These are phyloP conservation scores for Gorsachius magnificus DNA, from an alignment of 2,797 vertebrate genomes.

Conservation along the genomic window DNA sequence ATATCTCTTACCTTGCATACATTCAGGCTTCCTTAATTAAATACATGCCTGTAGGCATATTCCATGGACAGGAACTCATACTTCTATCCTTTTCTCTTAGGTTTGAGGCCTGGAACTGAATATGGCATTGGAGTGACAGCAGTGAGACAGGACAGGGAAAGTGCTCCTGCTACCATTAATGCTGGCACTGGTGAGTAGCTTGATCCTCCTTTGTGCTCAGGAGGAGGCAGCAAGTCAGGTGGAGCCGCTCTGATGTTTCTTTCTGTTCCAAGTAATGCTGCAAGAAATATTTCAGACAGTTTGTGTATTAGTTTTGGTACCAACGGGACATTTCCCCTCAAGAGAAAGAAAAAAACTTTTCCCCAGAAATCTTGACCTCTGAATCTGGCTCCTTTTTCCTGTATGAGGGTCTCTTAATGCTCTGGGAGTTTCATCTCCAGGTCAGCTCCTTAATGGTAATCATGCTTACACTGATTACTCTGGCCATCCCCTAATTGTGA, in stretches of 20 bases:
- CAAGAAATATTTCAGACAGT: not conserved
- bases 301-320: not conserved
- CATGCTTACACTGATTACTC: not conserved
- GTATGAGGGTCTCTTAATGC: not conserved
- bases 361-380: not conserved
- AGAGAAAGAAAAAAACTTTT: not conserved
- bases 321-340: not conserved
- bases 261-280: not conserved
- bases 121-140: constrained; percentile 98
- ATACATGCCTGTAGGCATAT: not conserved
- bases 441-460: not conserved
- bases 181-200: constrained; percentile 88
- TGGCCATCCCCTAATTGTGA: not conserved
- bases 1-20: not conserved
- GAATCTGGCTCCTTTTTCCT: not conserved
- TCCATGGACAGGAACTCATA: not conserved
- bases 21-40: not conserved
- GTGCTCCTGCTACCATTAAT: constrained; percentile 91
- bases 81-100: constrained; percentile 62
- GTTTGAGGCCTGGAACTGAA: constrained; percentile 91
- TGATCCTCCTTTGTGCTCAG: not conserved
- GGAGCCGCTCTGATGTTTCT: not conserved
- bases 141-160: constrained; percentile 91
- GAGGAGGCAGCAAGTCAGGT: not conserved
- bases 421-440: not conserved